Conservation (phyloP, 2,797 vertebrate species). For the Crenichthys baileyi region DNA sequence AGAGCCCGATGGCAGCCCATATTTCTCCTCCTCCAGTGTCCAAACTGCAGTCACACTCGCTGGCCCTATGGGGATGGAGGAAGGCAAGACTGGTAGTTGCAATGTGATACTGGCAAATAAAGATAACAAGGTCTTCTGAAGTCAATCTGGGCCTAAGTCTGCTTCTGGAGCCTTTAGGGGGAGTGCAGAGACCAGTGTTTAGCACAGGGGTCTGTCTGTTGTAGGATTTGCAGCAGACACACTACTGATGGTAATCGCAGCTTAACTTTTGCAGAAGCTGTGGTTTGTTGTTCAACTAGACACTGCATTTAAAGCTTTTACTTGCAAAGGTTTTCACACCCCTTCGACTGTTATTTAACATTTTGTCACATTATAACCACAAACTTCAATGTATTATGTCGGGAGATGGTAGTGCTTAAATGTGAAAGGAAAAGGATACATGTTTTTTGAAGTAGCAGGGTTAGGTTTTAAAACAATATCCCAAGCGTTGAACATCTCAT, state of each 20-base stretch:
- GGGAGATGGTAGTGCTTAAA: too few relatives aligned
- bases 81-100: slow-evolving; percentile 25
- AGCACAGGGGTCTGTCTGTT: slow-evolving; percentile 41
- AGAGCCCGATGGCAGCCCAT: slow-evolving; percentile 39
- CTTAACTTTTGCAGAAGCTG: slow-evolving; percentile 44
- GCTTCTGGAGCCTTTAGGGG: slow-evolving; percentile 33
- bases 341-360: background rate
- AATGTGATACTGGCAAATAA: slow-evolving; percentile 60
- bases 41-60: slow-evolving; percentile 42
- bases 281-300: slow-evolving; percentile 54
- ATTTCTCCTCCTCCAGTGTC: slow-evolving; percentile 52
- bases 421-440: background rate
- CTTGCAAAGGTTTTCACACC: background rate
- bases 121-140: slow-evolving; percentile 68
- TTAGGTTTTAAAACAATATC: background rate
- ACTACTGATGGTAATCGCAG: slow-evolving; percentile 60
- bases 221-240: slow-evolving; percentile 40
- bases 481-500: background rate
- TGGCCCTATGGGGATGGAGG: slow-evolving; percentile 18
- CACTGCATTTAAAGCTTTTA: slow-evolving; percentile 6
- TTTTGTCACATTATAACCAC: background rate
- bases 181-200: slow-evolving; percentile 26
- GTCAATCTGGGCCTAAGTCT: slow-evolving; percentile 50
- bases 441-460: background rate
- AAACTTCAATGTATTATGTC: background rate